Conservation (phyloP, 2,888 invertebrate genomes). For the Megalurothrips usitatus region DNA sequence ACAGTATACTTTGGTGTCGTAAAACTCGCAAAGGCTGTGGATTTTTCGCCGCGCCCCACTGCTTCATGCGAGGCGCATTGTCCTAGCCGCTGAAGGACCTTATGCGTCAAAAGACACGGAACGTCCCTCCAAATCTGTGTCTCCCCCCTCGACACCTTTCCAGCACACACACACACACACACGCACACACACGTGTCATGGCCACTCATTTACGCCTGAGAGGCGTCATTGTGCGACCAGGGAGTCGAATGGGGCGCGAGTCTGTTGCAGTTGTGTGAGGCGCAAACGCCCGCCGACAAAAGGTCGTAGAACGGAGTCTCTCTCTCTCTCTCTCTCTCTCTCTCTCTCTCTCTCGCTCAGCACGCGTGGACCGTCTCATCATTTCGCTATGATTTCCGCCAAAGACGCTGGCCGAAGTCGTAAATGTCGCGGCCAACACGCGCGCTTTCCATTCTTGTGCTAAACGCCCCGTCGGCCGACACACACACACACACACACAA, state of each 20-base stretch:
- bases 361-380: background rate
- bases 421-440: background rate
- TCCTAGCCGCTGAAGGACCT: background rate
- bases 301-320: background rate
- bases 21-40: background rate
- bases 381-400: slow-evolving; percentile 6
- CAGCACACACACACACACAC: background rate
- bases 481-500: background rate
- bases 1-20: no score
- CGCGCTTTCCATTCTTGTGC: background rate
- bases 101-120: background rate
- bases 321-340: no score
- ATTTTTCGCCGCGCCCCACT: background rate
- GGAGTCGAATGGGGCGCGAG: background rate
- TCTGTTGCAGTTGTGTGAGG: background rate
- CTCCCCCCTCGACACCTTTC: background rate
- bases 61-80: background rate
- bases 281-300: background rate
- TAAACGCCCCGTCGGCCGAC: background rate
- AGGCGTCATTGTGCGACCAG: background rate
- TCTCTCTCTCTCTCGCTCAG: no score
- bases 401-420: background rate
- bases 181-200: background rate
- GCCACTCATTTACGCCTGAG: slow-evolving; percentile 3
- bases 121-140: background rate